Evolutionary conservation across 1,140 invertebrate species (phyloP).

Genomic region (Popillia japonica): DNA sequence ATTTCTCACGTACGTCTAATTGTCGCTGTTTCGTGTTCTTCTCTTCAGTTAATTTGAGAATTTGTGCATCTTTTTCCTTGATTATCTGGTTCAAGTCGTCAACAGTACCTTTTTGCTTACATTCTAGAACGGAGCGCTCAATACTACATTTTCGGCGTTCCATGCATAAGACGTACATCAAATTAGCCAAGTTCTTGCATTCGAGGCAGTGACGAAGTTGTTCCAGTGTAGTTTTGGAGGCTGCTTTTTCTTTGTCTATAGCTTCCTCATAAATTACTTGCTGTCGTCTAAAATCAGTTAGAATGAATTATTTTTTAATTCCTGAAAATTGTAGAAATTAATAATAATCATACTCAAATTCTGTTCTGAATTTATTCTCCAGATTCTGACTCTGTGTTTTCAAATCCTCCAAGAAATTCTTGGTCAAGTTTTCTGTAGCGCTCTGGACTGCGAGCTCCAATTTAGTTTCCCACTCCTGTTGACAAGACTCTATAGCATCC

Average conservation of each 20-base stretch:
- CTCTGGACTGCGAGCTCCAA: slow-evolving; percentile 52
- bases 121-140: slow-evolving; percentile 54
- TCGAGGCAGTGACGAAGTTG: slow-evolving; percentile 57
- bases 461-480: slow-evolving; percentile 52
- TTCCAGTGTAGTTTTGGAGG: slow-evolving; percentile 51
- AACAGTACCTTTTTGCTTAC: slow-evolving; percentile 52
- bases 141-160: slow-evolving; percentile 58
- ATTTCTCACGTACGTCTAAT: slow-evolving; percentile 51
- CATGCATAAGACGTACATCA: slow-evolving; percentile 60
- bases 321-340: neutral
- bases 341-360: slow-evolving; percentile 57
- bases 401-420: slow-evolving; percentile 58
- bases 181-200: slow-evolving; percentile 59
- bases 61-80: slow-evolving; percentile 45
- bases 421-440: slow-evolving; percentile 55
- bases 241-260: slow-evolving; percentile 44
- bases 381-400: slow-evolving; percentile 50
- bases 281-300: neutral
- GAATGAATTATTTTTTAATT: neutral
- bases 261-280: slow-evolving; percentile 40
- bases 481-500: slow-evolving; percentile 47
- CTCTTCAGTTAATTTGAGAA: slow-evolving; percentile 50
- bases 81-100: slow-evolving; percentile 44
- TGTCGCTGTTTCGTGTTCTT: slow-evolving; percentile 49
- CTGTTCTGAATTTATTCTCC: slow-evolving; percentile 55